A percentile compares a stretch with the other conserved stretches of the same genome.
phyloP scores from a whole-genome alignment of 2,888 invertebrate genomes.

The Drosophila prostipennis region DNA sequence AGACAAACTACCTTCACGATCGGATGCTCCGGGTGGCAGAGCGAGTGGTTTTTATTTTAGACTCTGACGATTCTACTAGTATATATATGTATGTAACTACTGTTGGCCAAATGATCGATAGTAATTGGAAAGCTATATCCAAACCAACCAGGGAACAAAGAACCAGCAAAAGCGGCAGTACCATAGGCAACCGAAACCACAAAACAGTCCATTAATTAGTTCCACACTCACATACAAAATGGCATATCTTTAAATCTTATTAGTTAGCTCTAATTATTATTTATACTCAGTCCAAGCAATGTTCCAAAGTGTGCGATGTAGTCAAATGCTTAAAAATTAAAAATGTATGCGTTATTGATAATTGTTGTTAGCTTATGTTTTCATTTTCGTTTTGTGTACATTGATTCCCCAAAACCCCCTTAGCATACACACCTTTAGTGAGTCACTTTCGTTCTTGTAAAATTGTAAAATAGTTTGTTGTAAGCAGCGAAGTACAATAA shows the following conservation, averaged over 20 bases:
- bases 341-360: constrained; percentile 30
- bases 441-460: constrained; percentile 63
- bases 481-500: constrained; percentile 79
- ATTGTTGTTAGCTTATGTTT: constrained; percentile 45
- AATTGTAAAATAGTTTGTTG: constrained; percentile 79
- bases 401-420: constrained; percentile 52
- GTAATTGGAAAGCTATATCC: constrained; percentile 44
- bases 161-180: constrained; percentile 28
- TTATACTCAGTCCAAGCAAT: constrained; percentile 52
- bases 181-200: constrained; percentile 39
- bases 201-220: constrained; percentile 52
- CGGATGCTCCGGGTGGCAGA: constrained; percentile 33
- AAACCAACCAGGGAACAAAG: constrained; percentile 66
- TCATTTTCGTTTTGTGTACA: constrained; percentile 50
- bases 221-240: constrained; percentile 38
- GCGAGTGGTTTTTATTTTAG: constrained; percentile 38
- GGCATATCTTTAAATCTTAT: constrained; percentile 66
- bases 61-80: constrained; percentile 73
- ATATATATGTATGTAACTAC: constrained; percentile 31
- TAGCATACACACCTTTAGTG: constrained; percentile 57
- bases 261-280: constrained; percentile 66
- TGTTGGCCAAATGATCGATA: constrained; percentile 50
- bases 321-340: constrained; percentile 48
- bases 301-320: constrained; percentile 50
- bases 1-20: constrained; percentile 66